phyloP scores from a whole-genome alignment of 2,888 invertebrate genomes.

The Drosophila antonietae region DNA sequence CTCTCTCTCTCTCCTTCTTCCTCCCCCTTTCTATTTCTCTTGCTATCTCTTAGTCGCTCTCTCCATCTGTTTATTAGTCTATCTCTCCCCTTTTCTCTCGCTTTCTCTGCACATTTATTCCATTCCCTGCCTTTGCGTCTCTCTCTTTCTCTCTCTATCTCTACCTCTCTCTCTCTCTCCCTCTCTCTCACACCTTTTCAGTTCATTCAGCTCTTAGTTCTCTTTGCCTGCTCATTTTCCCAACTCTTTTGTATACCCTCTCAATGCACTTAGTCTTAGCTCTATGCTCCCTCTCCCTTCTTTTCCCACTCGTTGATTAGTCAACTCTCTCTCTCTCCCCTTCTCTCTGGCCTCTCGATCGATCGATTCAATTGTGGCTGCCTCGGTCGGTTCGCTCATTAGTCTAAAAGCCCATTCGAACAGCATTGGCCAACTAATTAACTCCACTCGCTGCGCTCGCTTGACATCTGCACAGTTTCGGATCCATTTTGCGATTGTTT shows the following conservation, averaged over 20 bases:
- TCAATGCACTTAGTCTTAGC: too few relatives aligned
- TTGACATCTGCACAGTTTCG: slow-evolving; percentile 48
- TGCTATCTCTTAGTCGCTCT: background rate
- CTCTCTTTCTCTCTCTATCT: background rate
- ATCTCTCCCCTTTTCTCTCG: background rate
- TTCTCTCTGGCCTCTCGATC: background rate
- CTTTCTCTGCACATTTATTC: background rate
- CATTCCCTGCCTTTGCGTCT: background rate
- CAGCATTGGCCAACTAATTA: slow-evolving; percentile 63
- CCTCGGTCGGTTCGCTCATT: slow-evolving; percentile 51
- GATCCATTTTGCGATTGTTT: slow-evolving; percentile 42
- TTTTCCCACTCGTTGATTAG: background rate
- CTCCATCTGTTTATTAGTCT: background rate
- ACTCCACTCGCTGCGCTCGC: slow-evolving; percentile 3
- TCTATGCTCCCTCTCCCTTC: background rate
- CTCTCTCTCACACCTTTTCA: background rate
- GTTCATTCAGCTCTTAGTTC: background rate
- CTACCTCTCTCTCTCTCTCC: too few relatives aligned
- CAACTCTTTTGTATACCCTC: too few relatives aligned
- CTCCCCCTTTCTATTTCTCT: background rate
- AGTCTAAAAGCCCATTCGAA: slow-evolving; percentile 66
- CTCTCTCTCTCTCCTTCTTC: background rate
- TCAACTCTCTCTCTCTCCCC: background rate
- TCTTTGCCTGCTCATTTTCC: background rate
- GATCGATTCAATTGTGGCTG: background rate